Evolutionary conservation across 2,888 invertebrate genomes (phyloP), one percentile per base, ranked within the genome.

Genomic region (Oscheius onirici): DNA sequence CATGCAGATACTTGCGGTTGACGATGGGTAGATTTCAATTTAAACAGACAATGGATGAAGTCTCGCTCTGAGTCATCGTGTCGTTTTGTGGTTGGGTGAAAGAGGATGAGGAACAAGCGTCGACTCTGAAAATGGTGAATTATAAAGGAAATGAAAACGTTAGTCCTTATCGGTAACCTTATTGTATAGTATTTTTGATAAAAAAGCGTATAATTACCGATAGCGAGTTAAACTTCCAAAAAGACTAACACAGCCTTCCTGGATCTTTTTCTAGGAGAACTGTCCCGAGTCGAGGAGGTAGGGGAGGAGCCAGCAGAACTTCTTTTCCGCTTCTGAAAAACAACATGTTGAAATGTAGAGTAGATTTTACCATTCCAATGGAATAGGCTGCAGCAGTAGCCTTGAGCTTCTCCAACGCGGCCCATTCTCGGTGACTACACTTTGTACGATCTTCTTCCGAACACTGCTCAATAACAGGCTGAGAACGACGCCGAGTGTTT

Each of bases 401-500:
- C 24, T 57, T 72, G 28, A 74, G 41, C 5, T 63, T 65, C 20
- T 69, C 60, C n/a, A 74, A 40, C 0, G 74, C 74, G 3, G 72
- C 66, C 43, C 58, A 69, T 57, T 74, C 72, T 13, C 74, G 22
- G 24, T 63, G 63, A 13, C 69, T 72, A 34, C 74, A 72, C 22
- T 65, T 65, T n/a, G 34, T 41, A 24, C 61, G 67, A n/a, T 74
- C 72, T 15, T 69, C 72, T 57, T 69, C 52, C 11, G 52, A 49
- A 34, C 61, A 58, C 15, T 49, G 40, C 40, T 55, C 65, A 20
- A 66, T 66, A 2, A 72, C 54, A 3, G 51, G 57, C 2, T 34
- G 24, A 34, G 52, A 44, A 1, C 60, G 28, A 2, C 71, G 54
- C 17, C 71, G 69, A 20, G 66, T 70, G 11, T 26, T 55, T 44